Conservation (phyloP, 2,888 invertebrate species). For the Drosophila fulvimacula region DNA sequence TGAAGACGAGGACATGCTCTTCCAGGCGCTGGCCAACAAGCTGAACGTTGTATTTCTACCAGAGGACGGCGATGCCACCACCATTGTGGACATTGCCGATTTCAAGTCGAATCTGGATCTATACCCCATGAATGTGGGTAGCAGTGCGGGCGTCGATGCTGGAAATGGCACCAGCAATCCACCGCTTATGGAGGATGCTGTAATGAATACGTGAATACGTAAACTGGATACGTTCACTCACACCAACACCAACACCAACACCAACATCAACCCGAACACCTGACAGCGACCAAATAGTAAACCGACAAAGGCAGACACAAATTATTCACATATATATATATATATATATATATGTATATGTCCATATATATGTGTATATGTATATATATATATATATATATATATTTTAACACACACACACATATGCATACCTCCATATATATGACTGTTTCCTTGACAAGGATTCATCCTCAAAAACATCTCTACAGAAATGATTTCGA, state of each 20-base stretch:
- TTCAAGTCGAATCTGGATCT: constrained; percentile 81
- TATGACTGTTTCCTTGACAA: neutral
- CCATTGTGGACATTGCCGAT: constrained; percentile 77
- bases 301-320: neutral
- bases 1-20: constrained; percentile 55
- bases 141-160: constrained; percentile 46
- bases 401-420: neutral
- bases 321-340: neutral
- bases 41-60: constrained; percentile 74
- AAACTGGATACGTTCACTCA: too few species aligned
- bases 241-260: too few species aligned
- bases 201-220: constrained; percentile 44
- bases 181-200: constrained; percentile 32
- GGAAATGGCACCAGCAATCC: neutral
- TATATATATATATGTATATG: neutral
- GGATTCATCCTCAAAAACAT: neutral
- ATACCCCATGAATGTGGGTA: constrained; percentile 76
- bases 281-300: neutral
- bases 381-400: too few species aligned
- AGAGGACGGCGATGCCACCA: constrained; percentile 70
- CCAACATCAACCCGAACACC: neutral
- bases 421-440: neutral
- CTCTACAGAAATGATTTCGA: neutral
- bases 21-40: constrained; percentile 72
- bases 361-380: too few species aligned